These are phyloP conservation scores for Leptinotarsa texana DNA, from an alignment of 1,140 invertebrate species.

Conservation along the genomic window DNA sequence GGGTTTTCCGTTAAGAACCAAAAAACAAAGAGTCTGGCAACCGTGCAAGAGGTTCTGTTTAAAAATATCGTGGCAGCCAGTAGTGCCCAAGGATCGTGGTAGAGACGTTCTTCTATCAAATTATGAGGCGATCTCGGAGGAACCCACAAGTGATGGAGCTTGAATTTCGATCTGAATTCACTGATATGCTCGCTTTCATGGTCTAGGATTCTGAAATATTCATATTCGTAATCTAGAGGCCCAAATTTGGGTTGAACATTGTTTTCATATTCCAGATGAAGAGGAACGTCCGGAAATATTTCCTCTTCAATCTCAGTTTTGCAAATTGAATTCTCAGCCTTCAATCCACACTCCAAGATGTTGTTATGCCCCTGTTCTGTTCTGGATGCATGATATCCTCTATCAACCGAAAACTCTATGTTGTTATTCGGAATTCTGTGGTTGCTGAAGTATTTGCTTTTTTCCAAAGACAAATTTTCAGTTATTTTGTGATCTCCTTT, in stretches of 20 bases:
- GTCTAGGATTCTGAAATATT: neutral
- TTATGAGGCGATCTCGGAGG: conserved; percentile 59
- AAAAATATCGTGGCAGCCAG: conserved; percentile 62
- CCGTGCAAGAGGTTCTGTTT: conserved; percentile 60
- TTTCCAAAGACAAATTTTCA: no score
- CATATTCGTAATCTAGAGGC: neutral
- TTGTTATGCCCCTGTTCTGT: no score
- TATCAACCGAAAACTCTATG: no score
- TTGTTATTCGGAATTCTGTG: no score
- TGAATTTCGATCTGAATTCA: neutral
- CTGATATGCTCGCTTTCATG: neutral
- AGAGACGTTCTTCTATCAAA: conserved; percentile 61
- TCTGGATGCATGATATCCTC: no score
- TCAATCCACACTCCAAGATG: no score
- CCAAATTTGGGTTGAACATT: no score
- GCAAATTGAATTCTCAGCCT: no score
- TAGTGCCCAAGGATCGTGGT: conserved; percentile 60
- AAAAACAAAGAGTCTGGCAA: conserved; percentile 57
- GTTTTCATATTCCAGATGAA: no score
- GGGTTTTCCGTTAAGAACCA: conserved; percentile 59
- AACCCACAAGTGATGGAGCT: conserved; percentile 11
- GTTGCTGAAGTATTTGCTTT: no score
- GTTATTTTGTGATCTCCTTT: no score
- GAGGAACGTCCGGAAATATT: neutral
- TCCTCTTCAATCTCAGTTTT: neutral